A percentile compares a stretch with the other conserved stretches of the same genome.
Conservation (phyloP, 2,113 vertebrate species). For the Tylochromis polylepis region DNA sequence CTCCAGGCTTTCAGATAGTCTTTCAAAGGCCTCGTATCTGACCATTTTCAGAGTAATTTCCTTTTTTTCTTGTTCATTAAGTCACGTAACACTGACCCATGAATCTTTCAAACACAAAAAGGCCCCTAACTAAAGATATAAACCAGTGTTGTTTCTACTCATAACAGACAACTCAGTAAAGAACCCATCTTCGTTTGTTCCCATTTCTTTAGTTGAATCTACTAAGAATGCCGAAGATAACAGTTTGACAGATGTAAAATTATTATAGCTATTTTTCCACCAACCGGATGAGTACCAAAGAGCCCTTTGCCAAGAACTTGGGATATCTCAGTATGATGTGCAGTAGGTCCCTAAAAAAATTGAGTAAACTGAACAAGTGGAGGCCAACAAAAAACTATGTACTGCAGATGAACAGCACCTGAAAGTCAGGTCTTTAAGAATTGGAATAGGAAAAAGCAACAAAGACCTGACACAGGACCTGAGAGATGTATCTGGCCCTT, state of each 20-base stretch:
- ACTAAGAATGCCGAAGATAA: neutral
- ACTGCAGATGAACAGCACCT: too few species aligned
- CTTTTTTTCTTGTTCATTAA: neutral
- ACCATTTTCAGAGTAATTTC: neutral
- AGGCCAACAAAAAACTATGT: too few species aligned
- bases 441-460: too few species aligned
- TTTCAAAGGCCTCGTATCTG: neutral
- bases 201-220: neutral
- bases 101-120: neutral
- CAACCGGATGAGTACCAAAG: neutral
- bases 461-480: too few species aligned
- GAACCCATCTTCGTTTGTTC: neutral
- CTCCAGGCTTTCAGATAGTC: neutral
- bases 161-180: neutral
- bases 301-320: neutral
- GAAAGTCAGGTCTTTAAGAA: too few species aligned
- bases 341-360: neutral
- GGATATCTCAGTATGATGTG: neutral
- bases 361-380: too few species aligned
- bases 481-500: too few species aligned
- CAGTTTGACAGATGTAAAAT: neutral
- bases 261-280: neutral
- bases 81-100: neutral
- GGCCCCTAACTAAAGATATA: neutral
- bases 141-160: neutral